A percentile compares a stretch with the other conserved stretches of the same genome.
These are phyloP conservation scores for Allophyes oxyacanthae DNA, from an alignment of 2,888 invertebrate genomes.

Conservation along the genomic window DNA sequence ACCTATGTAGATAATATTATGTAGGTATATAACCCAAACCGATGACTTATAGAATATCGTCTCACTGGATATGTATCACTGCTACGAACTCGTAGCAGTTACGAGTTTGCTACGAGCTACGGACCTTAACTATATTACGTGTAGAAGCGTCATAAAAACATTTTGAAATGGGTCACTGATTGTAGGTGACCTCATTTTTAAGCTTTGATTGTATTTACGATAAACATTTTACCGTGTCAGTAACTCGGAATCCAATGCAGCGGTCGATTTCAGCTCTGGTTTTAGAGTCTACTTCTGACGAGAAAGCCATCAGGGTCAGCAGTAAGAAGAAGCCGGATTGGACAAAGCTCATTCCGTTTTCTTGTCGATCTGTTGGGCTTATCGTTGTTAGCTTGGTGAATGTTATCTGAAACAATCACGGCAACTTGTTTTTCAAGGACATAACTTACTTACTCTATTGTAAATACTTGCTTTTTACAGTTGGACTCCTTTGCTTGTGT, in stretches of 20 bases:
- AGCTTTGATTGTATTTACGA: neutral
- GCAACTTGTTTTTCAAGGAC: neutral
- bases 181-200: too few relatives aligned
- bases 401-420: constrained; percentile 67
- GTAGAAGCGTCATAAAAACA: too few relatives aligned
- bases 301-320: constrained; percentile 72
- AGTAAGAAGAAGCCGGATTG: constrained; percentile 80
- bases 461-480: neutral
- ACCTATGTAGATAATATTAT: too few relatives aligned
- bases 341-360: constrained; percentile 82
- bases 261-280: constrained; percentile 74
- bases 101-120: too few relatives aligned
- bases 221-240: constrained; percentile 66
- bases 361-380: constrained; percentile 67
- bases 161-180: too few relatives aligned
- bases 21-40: too few relatives aligned
- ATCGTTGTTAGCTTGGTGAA: constrained; percentile 69
- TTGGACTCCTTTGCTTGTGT: too few relatives aligned
- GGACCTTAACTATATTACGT: too few relatives aligned
- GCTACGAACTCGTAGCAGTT: too few relatives aligned
- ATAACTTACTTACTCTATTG: too few relatives aligned
- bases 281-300: constrained; percentile 73
- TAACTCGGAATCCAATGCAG: constrained; percentile 62
- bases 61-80: too few relatives aligned
- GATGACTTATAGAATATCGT: too few relatives aligned